These are phyloP conservation scores for Musca domestica DNA, from an alignment of 1,140 invertebrate species.

Conservation along the genomic window DNA sequence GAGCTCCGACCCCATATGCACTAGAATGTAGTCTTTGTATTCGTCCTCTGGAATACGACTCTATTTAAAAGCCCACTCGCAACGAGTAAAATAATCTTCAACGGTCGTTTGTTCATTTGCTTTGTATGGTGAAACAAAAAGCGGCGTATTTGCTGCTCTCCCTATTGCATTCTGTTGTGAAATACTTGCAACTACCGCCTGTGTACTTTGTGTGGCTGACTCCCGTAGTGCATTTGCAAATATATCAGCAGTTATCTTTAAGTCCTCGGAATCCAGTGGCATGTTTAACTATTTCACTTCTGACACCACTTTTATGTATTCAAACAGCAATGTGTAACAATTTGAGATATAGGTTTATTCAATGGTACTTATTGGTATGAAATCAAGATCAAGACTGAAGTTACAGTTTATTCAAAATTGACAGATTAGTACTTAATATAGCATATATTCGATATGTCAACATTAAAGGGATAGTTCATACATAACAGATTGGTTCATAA, in stretches of 20 bases:
- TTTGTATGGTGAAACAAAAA: not conserved
- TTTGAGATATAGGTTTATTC: too few species aligned
- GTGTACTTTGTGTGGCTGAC: not conserved
- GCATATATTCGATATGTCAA: too few species aligned
- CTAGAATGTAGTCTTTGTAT: not conserved
- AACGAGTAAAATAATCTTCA: not conserved
- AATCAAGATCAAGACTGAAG: too few species aligned
- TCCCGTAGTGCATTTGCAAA: not conserved
- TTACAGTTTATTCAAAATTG: too few species aligned
- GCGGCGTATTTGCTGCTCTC: not conserved
- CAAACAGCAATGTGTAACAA: too few species aligned
- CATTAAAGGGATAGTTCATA: too few species aligned
- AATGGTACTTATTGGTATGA: too few species aligned
- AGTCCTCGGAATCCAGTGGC: not conserved
- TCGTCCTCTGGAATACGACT: not conserved
- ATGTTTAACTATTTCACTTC: not conserved
- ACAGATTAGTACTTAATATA: too few species aligned
- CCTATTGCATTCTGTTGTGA: not conserved
- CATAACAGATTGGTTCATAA: too few species aligned
- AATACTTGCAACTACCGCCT: not conserved
- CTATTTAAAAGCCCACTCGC: not conserved
- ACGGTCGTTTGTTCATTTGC: not conserved
- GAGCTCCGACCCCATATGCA: not conserved
- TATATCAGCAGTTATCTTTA: not conserved
- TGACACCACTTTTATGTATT: too few species aligned